A percentile compares a stretch with the other conserved stretches of the same genome.
Evolutionary conservation across 2,888 invertebrate genomes (phyloP).

Genomic region (Pandemis heparana): DNA sequence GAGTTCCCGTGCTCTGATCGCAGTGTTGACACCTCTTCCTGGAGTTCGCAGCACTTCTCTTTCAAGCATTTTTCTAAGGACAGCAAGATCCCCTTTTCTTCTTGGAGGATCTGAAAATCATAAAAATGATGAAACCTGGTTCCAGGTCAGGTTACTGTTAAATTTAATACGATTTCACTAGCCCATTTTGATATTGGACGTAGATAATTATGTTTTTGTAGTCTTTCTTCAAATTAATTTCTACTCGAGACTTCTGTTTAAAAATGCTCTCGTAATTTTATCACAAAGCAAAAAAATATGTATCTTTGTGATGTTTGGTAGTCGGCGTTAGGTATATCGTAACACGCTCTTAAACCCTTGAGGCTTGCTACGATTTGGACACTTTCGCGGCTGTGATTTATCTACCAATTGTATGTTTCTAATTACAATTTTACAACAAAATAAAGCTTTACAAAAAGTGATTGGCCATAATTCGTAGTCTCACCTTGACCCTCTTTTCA

Average conservation of each 20-base stretch:
- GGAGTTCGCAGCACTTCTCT: slow-evolving; percentile 90
- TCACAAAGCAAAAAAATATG: too few relatives aligned
- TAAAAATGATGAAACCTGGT: neutral
- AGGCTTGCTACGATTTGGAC: too few relatives aligned
- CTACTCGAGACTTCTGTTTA: too few relatives aligned
- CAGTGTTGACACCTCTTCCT: slow-evolving; percentile 88
- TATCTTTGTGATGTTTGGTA: too few relatives aligned
- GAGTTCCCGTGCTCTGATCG: slow-evolving; percentile 84
- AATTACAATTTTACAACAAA: neutral
- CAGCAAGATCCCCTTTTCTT: slow-evolving; percentile 90
- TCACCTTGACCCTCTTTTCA: slow-evolving; percentile 90
- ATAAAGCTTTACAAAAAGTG: neutral
- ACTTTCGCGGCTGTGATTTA: too few relatives aligned
- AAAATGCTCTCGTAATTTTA: too few relatives aligned
- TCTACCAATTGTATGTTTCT: too few relatives aligned
- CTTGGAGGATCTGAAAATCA: slow-evolving; percentile 88
- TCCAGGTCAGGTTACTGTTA: neutral
- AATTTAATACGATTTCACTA: neutral
- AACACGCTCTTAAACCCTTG: too few relatives aligned
- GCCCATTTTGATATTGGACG: neutral
- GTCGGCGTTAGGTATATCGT: too few relatives aligned
- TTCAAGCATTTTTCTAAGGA: slow-evolving; percentile 91
- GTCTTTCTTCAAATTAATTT: too few relatives aligned
- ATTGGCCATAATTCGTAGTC: neutral
- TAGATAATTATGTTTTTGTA: too few relatives aligned